These are phyloP conservation scores for Argynnis bischoffii DNA, from an alignment of 2,888 invertebrate genomes.

Conservation along the genomic window DNA sequence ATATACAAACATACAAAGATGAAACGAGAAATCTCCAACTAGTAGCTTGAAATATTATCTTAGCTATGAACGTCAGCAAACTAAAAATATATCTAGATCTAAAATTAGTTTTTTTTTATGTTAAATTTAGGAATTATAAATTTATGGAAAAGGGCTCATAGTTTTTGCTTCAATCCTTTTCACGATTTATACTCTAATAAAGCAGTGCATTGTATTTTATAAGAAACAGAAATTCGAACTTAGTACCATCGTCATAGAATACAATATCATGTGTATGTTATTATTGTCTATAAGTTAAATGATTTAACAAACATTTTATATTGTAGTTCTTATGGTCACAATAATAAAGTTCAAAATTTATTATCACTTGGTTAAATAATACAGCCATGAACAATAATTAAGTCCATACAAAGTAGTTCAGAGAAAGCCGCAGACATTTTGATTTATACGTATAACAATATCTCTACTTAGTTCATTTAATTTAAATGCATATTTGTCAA, in stretches of 20 bases:
- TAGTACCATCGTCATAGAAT: background rate
- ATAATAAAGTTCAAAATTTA: background rate
- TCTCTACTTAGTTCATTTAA: background rate
- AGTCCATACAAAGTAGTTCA: slow-evolving; percentile 15
- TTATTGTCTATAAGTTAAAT: background rate
- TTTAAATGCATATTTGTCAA: slow-evolving; percentile 1
- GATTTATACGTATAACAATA: slow-evolving; percentile 20
- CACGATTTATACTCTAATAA: too few species aligned
- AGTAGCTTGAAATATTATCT: too few species aligned
- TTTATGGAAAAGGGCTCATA: too few species aligned
- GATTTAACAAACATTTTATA: background rate
- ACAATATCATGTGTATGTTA: background rate
- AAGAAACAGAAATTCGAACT: too few species aligned
- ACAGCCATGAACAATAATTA: slow-evolving; percentile 18
- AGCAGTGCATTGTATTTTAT: too few species aligned
- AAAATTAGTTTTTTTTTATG: too few species aligned
- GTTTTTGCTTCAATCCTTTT: too few species aligned
- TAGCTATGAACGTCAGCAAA: too few species aligned
- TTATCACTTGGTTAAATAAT: slow-evolving; percentile 3
- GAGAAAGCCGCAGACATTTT: slow-evolving; percentile 20
- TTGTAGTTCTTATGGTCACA: background rate
- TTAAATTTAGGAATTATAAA: too few species aligned
- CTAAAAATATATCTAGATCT: too few species aligned
- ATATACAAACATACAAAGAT: too few species aligned
- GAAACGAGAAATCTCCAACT: too few species aligned